Evolutionary conservation across 1,140 invertebrate species (phyloP).

Genomic region (Neodiprion fabricii): DNA sequence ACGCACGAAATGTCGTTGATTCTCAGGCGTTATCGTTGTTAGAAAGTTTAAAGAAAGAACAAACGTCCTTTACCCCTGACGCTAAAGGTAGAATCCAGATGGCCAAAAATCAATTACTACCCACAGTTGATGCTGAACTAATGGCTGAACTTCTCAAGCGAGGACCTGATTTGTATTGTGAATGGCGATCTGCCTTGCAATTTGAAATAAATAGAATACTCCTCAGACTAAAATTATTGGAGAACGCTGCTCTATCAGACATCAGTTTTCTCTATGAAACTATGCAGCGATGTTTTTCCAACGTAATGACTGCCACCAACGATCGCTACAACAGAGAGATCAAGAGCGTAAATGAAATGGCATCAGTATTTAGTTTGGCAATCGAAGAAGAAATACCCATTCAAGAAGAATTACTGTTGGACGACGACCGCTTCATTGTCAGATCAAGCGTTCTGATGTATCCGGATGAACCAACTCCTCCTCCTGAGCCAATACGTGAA

Average conservation of each 20-base stretch:
- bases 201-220: conserved; percentile 61
- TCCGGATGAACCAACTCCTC: conserved; percentile 26
- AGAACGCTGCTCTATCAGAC: conserved; percentile 51
- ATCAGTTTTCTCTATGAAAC: conserved; percentile 57
- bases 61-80: not conserved
- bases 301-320: conserved; percentile 10
- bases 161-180: conserved; percentile 35
- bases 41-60: conserved; percentile 27
- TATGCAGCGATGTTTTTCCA: conserved; percentile 39
- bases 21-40: not conserved
- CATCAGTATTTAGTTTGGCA: conserved; percentile 63
- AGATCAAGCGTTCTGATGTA: conserved; percentile 55
- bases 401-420: conserved; percentile 57
- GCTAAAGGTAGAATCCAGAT: not conserved
- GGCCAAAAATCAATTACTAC: not conserved
- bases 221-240: conserved; percentile 55
- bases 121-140: not conserved
- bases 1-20: conserved; percentile 26
- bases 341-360: conserved; percentile 61
- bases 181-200: conserved; percentile 63
- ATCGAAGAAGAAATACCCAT: conserved; percentile 62
- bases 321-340: conserved; percentile 61
- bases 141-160: not conserved
- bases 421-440: conserved; percentile 57
- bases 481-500: conserved; percentile 38